phyloP scores from a whole-genome alignment of 2,797 vertebrate species.

The Enteromius fasciolatus region DNA sequence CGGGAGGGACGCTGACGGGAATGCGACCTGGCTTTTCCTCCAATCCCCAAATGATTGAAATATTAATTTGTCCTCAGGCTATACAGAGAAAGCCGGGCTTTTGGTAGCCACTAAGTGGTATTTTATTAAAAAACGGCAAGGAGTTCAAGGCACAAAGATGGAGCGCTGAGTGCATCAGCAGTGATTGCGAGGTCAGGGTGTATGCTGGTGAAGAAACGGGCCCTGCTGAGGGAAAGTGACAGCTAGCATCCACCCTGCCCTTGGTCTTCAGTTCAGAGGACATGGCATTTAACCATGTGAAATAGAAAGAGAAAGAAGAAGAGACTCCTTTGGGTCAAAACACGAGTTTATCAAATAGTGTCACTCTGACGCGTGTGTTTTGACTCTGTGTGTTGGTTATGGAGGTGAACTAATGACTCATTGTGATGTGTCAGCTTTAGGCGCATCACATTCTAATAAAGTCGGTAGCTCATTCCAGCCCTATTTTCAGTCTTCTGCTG shows the following conservation, averaged over 20 bases:
- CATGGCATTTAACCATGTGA: conserved; percentile 60
- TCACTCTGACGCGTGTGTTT: conserved; percentile 69
- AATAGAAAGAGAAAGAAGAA: conserved; percentile 39
- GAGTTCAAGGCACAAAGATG: conserved; percentile 64
- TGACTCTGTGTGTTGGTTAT: conserved; percentile 71
- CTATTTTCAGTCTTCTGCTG: conserved; percentile 67
- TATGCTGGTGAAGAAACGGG: conserved; percentile 57
- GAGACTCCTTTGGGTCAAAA: conserved; percentile 36
- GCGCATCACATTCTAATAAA: conserved; percentile 66
- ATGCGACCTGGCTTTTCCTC: conserved; percentile 76
- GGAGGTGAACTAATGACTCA: conserved; percentile 43
- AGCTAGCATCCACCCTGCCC: conserved; percentile 76
- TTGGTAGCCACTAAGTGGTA: conserved; percentile 85
- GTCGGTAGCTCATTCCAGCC: conserved; percentile 58
- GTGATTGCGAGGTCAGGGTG: conserved; percentile 67
- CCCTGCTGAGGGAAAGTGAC: conserved; percentile 76
- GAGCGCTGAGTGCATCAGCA: conserved; percentile 63
- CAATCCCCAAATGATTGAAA: conserved; percentile 90
- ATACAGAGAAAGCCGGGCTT: conserved; percentile 80
- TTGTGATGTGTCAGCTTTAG: conserved; percentile 28
- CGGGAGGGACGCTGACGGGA: conserved; percentile 81
- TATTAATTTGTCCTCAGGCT: conserved; percentile 94
- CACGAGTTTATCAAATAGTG: conserved; percentile 56
- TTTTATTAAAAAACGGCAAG: conserved; percentile 83
- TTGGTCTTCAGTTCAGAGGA: conserved; percentile 72